Evolutionary conservation across 2,113 vertebrate species (phyloP).

Genomic region (Paratilapia polleni): DNA sequence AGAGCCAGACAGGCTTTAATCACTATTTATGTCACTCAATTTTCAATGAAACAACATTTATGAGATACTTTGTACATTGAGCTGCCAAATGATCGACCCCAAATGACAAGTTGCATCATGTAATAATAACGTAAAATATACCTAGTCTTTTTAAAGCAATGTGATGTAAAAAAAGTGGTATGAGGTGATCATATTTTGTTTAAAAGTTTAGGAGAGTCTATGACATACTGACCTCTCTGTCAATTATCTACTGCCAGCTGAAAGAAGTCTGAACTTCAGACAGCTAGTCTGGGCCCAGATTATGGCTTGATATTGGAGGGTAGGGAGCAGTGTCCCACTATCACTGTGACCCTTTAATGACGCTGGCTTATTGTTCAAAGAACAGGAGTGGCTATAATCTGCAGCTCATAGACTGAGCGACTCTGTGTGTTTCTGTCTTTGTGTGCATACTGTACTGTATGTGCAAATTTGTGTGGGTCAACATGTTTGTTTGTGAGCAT

Average conservation of each 20-base stretch:
- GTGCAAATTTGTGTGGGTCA: slow-evolving; percentile 39
- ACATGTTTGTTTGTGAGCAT: slow-evolving; percentile 65
- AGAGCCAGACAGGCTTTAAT: slow-evolving; percentile 61
- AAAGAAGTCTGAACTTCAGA: slow-evolving; percentile 56
- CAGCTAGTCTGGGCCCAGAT: slow-evolving; percentile 62
- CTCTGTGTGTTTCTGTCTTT: slow-evolving; percentile 38
- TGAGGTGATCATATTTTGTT: slow-evolving; percentile 15
- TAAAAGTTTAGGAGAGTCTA: slow-evolving; percentile 7
- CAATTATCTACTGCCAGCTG: slow-evolving; percentile 51
- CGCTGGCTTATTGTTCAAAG: slow-evolving; percentile 65
- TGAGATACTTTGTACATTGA: slow-evolving; percentile 44
- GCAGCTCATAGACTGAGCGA: slow-evolving; percentile 50
- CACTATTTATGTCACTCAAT: slow-evolving; percentile 72
- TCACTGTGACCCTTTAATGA: slow-evolving; percentile 63
- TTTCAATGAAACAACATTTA: slow-evolving; percentile 65
- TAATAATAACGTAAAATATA: slow-evolving; percentile 29
- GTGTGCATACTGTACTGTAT: not conserved
- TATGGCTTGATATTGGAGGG: slow-evolving; percentile 56
- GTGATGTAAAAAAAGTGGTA: not conserved
- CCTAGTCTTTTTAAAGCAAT: slow-evolving; percentile 27
- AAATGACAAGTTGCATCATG: slow-evolving; percentile 43
- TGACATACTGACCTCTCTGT: slow-evolving; percentile 41
- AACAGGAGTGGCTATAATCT: slow-evolving; percentile 52
- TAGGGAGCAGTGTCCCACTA: slow-evolving; percentile 55
- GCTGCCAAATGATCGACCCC: slow-evolving; percentile 39